Evolutionary conservation across 2,888 invertebrate genomes (phyloP).

Genomic region (Drosophila anceps): DNA sequence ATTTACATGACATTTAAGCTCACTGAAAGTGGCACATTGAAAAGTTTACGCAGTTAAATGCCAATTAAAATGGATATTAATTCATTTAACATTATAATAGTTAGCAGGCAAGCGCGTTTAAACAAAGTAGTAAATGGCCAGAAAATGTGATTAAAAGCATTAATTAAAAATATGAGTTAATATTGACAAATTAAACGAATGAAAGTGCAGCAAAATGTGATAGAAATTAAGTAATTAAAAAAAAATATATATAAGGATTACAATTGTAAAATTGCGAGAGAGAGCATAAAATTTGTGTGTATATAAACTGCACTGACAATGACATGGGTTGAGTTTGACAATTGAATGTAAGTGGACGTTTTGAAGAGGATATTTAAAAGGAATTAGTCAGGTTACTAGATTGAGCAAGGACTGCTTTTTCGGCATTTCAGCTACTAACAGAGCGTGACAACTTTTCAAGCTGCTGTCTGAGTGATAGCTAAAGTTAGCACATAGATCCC

Average conservation of each 20-base stretch:
- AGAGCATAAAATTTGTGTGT: not conserved
- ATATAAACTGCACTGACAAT: not conserved
- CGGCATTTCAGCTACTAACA: not conserved
- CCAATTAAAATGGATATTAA: slow-evolving; percentile 22
- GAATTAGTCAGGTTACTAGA: not conserved
- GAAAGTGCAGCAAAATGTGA: not conserved
- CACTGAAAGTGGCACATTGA: not conserved
- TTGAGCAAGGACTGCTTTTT: not conserved
- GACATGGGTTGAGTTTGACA: not conserved
- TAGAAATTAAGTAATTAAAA: slow-evolving; percentile 9
- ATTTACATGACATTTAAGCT: not conserved
- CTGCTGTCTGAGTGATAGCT: not conserved
- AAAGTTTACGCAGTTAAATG: slow-evolving; percentile 16
- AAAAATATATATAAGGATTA: not conserved
- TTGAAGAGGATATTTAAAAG: not conserved
- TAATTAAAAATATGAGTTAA: slow-evolving; percentile 26
- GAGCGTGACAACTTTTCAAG: not conserved
- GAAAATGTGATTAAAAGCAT: slow-evolving; percentile 16
- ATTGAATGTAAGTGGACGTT: not conserved
- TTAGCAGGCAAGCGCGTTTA: not conserved
- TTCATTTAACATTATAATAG: slow-evolving; percentile 1
- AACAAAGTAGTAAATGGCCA: slow-evolving; percentile 6
- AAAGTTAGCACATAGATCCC: too few species aligned
- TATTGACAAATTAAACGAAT: slow-evolving; percentile 10
- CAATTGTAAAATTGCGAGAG: not conserved